Conservation (phyloP, 2,113 vertebrate species). For the Emydocephalus ijimae region DNA sequence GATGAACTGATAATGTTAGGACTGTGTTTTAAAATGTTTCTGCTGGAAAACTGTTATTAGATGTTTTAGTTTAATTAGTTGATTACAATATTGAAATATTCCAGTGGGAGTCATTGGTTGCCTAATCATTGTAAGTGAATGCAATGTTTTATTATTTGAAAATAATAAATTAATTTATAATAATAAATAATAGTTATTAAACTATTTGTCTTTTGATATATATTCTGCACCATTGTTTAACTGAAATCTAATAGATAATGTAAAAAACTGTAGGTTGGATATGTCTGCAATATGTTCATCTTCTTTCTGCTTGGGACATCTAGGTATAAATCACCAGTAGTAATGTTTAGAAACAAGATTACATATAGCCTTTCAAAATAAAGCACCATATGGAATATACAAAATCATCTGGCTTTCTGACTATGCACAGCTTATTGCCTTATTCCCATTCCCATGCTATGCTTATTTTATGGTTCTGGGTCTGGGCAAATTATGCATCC, state of each 20-base stretch:
- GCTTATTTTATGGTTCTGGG: background rate
- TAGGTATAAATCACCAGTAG: background rate
- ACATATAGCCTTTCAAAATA: background rate
- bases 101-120: constrained; percentile 17
- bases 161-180: background rate
- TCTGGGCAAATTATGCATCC: background rate
- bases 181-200: background rate
- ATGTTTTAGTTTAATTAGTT: constrained; percentile 33
- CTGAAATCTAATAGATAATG: background rate
- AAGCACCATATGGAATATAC: background rate
- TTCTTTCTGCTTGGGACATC: constrained; percentile 1
- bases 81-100: constrained; percentile 26
- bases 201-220: background rate
- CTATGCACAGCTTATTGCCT: background rate
- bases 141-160: constrained; percentile 9
- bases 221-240: background rate
- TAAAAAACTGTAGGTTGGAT: background rate
- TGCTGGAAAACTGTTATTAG: constrained; percentile 16
- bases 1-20: constrained; percentile 6
- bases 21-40: constrained; percentile 8
- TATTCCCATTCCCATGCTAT: background rate
- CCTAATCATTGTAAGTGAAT: constrained; percentile 16
- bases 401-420: background rate
- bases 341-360: constrained; percentile 16
- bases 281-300: background rate